phyloP scores from a whole-genome alignment of 2,888 invertebrate species.

The Rhamnusium bicolor region DNA sequence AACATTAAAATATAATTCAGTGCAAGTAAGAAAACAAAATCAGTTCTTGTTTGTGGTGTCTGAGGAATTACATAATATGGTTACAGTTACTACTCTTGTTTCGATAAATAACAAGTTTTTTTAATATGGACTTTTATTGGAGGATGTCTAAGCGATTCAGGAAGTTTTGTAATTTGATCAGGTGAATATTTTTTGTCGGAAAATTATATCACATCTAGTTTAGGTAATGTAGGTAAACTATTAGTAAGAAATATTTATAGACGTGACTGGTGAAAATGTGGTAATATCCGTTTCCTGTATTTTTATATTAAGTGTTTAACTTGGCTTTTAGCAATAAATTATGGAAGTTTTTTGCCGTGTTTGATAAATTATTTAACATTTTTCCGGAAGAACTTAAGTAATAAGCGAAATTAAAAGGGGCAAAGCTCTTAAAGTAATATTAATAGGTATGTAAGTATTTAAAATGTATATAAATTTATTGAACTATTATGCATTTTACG shows the following conservation, averaged over 20 bases:
- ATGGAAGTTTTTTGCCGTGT: too few relatives aligned
- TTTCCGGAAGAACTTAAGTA: too few relatives aligned
- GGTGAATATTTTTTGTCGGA: slow-evolving; percentile 14
- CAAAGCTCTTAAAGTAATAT: too few relatives aligned
- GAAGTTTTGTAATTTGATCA: slow-evolving; percentile 28
- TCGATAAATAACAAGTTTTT: not conserved
- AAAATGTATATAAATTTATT: too few relatives aligned
- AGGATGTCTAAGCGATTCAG: slow-evolving; percentile 35
- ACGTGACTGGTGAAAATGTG: not conserved
- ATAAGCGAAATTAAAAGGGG: too few relatives aligned
- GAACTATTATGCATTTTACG: too few relatives aligned
- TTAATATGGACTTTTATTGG: slow-evolving; percentile 44
- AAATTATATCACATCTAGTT: not conserved
- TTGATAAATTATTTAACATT: too few relatives aligned
- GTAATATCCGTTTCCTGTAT: not conserved
- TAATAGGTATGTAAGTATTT: too few relatives aligned
- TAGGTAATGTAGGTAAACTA: not conserved
- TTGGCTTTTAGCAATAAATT: too few relatives aligned
- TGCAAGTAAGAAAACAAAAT: not conserved
- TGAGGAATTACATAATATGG: not conserved
- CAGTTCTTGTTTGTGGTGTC: not conserved
- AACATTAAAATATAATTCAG: slow-evolving; percentile 13
- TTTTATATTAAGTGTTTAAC: not conserved
- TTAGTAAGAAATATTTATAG: slow-evolving; percentile 9
- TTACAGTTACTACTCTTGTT: not conserved